Percentiles rank a stretch among this genome's conserved stretches.
phyloP scores from a whole-genome alignment of 2,888 invertebrate species.

The Pyrrhia umbra region DNA sequence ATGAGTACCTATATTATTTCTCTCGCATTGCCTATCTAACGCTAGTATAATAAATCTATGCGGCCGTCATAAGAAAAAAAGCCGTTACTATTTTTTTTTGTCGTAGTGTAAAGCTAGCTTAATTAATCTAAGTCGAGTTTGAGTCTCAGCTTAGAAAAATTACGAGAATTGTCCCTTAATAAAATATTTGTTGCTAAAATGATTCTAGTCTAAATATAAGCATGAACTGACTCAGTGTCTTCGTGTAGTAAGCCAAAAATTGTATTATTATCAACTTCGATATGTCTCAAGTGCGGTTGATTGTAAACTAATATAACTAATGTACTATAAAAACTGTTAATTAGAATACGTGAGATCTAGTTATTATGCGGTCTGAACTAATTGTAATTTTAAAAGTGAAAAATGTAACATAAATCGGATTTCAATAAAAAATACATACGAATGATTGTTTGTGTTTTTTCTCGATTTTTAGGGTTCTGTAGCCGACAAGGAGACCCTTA shows the following conservation, averaged over 20 bases:
- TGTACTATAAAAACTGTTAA: constrained; percentile 61
- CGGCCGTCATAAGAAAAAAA: too few relatives aligned
- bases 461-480: not conserved
- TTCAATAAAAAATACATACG: constrained; percentile 86
- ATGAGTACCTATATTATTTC: too few relatives aligned
- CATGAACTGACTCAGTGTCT: constrained; percentile 48
- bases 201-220: constrained; percentile 9
- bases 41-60: too few relatives aligned
- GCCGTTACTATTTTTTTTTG: too few relatives aligned
- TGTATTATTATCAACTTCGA: constrained; percentile 41
- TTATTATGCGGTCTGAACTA: constrained; percentile 75
- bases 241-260: constrained; percentile 24
- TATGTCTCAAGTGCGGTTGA: constrained; percentile 61
- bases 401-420: constrained; percentile 85
- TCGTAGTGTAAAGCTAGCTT: too few relatives aligned
- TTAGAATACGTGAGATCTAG: constrained; percentile 65
- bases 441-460: constrained; percentile 32
- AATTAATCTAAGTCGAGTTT: too few relatives aligned
- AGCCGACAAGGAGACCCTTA: too few relatives aligned
- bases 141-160: too few relatives aligned
- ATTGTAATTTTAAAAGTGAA: constrained; percentile 81
- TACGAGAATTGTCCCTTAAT: not conserved
- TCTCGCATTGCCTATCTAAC: too few relatives aligned
- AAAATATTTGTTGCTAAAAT: not conserved
- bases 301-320: constrained; percentile 64